These are phyloP conservation scores for Chironomus tepperi DNA, from an alignment of 1,140 invertebrate species.

Conservation along the genomic window DNA sequence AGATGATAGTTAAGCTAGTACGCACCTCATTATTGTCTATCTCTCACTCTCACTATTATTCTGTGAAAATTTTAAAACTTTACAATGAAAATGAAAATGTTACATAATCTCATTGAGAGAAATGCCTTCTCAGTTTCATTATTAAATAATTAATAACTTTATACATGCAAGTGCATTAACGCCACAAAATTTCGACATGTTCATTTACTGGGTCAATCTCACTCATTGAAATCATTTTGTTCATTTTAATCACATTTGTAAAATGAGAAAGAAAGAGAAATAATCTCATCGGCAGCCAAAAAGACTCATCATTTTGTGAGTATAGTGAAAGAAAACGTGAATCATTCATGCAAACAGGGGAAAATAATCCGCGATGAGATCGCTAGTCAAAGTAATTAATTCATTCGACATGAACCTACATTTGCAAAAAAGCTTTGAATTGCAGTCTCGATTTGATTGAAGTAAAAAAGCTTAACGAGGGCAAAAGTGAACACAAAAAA, in stretches of 20 bases:
- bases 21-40: neutral
- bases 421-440: neutral
- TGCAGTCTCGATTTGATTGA: conserved; percentile 5
- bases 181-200: neutral
- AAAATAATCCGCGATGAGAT: conserved; percentile 6
- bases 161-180: neutral
- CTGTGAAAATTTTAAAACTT: too few relatives aligned
- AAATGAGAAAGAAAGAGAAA: neutral
- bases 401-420: neutral
- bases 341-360: neutral
- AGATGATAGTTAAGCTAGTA: neutral
- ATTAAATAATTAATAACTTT: too few relatives aligned
- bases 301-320: neutral
- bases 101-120: neutral
- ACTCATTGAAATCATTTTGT: neutral
- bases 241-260: neutral
- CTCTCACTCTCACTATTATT: neutral
- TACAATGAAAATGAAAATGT: neutral
- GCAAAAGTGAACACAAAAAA: neutral
- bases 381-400: neutral
- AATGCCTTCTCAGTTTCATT: neutral
- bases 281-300: neutral
- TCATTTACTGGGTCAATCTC: neutral
- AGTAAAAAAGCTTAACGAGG: conserved; percentile 13
- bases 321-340: neutral